A percentile compares a stretch with the other conserved stretches of the same genome.
Evolutionary conservation across 1,140 invertebrate species (phyloP).

Genomic region (Macrotrachela quadricornifera): DNA sequence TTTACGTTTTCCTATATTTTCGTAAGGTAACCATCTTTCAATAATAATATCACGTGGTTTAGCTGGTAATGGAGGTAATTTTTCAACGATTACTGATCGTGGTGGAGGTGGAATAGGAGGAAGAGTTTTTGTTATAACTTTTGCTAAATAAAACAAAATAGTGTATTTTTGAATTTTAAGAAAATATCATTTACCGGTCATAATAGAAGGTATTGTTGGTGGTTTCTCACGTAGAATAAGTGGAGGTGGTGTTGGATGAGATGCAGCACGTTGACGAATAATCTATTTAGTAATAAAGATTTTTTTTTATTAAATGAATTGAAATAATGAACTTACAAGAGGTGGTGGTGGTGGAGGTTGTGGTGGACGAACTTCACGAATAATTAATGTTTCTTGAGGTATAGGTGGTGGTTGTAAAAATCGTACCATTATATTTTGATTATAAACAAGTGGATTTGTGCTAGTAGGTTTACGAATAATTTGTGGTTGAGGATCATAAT

Average conservation of each 20-base stretch:
- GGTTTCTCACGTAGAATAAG: constrained; percentile 6
- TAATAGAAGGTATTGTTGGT: not conserved
- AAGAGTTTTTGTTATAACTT: constrained; percentile 3
- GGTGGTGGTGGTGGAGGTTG: too few relatives aligned
- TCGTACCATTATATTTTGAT: too few relatives aligned
- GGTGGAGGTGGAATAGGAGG: constrained; percentile 5
- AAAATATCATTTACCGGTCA: too few relatives aligned
- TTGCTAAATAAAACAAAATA: not conserved
- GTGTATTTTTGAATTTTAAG: too few relatives aligned
- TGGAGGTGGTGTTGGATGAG: constrained; percentile 2
- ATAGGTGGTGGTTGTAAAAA: too few relatives aligned
- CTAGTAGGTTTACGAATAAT: too few relatives aligned
- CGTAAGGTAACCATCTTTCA: constrained; percentile 8
- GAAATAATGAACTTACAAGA: too few relatives aligned
- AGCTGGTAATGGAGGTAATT: constrained; percentile 1
- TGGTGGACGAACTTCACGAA: too few relatives aligned
- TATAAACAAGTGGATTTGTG: too few relatives aligned
- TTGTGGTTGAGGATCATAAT: too few relatives aligned
- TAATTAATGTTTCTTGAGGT: too few relatives aligned
- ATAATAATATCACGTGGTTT: constrained; percentile 7
- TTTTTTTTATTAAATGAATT: too few relatives aligned
- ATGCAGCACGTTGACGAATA: constrained; percentile 4
- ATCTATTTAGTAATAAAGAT: not conserved
- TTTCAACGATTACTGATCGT: constrained; percentile 6
- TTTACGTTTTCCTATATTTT: not conserved